A percentile compares a stretch with the other conserved stretches of the same genome.
These are phyloP conservation scores for Brachyptera risi DNA, from an alignment of 2,888 invertebrate genomes.

Conservation along the genomic window DNA sequence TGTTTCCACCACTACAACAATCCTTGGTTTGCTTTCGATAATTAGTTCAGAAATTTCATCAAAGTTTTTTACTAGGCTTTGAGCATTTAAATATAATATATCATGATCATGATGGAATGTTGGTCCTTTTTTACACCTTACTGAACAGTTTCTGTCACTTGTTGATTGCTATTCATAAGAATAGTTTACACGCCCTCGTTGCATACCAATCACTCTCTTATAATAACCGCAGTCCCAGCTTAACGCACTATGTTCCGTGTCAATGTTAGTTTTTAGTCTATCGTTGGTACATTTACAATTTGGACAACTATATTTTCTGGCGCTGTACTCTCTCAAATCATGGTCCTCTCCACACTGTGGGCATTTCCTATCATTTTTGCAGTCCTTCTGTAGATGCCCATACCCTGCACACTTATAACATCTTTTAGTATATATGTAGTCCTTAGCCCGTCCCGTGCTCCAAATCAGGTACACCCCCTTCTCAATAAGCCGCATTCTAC, in stretches of 20 bases:
- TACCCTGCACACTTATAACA: background rate
- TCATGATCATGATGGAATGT: background rate
- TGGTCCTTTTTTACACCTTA: background rate
- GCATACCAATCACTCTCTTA: background rate
- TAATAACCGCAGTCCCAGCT: background rate
- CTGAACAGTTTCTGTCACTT: background rate
- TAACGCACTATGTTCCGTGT: background rate
- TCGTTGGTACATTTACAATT: background rate
- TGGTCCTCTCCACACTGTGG: background rate
- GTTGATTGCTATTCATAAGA: background rate
- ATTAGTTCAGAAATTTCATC: slow-evolving; percentile 22
- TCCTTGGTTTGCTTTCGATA: slow-evolving; percentile 13
- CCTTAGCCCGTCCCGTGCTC: background rate
- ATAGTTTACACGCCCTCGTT: background rate
- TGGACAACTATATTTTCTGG: background rate
- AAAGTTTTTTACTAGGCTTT: slow-evolving; percentile 18
- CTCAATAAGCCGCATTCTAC: background rate
- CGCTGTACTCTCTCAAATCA: background rate
- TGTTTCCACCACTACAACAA: slow-evolving; percentile 29
- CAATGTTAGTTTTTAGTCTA: background rate
- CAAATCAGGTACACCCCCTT: too few species aligned
- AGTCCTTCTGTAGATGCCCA: background rate
- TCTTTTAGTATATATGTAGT: background rate
- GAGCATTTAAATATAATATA: slow-evolving; percentile 17
- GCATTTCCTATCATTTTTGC: background rate